A percentile compares a stretch with the other conserved stretches of the same genome.
Evolutionary conservation across 2,113 vertebrate genomes (phyloP).

Genomic region (Psilopogon haemacephalus): DNA sequence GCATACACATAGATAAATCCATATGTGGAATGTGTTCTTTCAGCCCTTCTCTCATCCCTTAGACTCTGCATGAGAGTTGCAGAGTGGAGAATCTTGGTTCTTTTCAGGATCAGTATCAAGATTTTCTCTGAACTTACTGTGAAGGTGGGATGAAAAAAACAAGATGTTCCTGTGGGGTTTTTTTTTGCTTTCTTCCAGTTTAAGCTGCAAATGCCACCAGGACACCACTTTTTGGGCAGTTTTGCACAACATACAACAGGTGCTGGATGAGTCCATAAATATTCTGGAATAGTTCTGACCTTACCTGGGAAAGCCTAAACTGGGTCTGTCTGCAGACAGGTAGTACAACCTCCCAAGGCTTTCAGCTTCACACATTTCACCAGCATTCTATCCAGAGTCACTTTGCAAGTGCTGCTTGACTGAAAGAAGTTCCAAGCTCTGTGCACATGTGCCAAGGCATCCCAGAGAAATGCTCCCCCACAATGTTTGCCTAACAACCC

Average conservation of each 20-base stretch:
- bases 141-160: neutral
- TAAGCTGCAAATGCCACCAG: neutral
- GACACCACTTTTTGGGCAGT: neutral
- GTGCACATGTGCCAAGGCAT: neutral
- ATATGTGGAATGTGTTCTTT: neutral
- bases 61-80: neutral
- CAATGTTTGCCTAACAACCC: rapidly evolving
- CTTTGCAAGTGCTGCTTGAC: neutral
- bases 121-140: neutral
- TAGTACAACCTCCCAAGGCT: neutral
- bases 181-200: neutral
- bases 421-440: neutral
- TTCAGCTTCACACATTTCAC: neutral
- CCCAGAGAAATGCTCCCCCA: neutral
- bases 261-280: neutral
- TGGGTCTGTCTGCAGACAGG: neutral
- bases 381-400: neutral
- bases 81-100: neutral
- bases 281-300: neutral
- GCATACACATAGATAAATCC: neutral
- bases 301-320: neutral
- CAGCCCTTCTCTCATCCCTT: neutral
- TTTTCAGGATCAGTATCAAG: neutral
- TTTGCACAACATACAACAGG: neutral
- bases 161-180: rapidly evolving